Percentiles rank a stretch among this genome's conserved stretches.
phyloP scores from a whole-genome alignment of 1,140 invertebrate species.

The Trichonephila inaurata region DNA sequence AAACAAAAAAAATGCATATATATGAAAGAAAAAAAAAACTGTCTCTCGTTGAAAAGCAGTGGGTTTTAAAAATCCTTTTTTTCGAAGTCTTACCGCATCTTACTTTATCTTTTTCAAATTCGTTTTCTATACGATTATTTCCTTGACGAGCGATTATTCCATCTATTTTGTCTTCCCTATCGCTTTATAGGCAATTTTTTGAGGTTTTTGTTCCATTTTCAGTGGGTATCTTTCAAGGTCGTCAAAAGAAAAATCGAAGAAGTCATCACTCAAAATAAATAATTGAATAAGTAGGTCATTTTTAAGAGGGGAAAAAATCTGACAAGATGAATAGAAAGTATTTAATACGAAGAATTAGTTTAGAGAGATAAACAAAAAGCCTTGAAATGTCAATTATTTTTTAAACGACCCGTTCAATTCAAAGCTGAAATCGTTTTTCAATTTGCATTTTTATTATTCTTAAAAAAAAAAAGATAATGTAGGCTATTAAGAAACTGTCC shows the following conservation, averaged over 20 bases:
- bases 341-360: no score
- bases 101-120: slow-evolving; percentile 43
- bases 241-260: background rate
- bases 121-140: slow-evolving; percentile 23
- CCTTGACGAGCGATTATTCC: slow-evolving; percentile 23
- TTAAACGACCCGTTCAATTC: no score
- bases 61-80: slow-evolving; percentile 12
- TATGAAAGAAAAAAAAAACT: background rate
- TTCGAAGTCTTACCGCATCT: slow-evolving; percentile 26
- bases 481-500: no score
- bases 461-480: no score
- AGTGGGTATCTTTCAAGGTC: background rate
- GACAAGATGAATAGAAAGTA: no score
- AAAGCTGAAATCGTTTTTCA: no score
- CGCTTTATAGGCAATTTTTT: background rate
- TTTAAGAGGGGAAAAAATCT: no score
- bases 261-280: no score
- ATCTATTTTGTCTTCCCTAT: background rate
- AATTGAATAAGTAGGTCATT: no score
- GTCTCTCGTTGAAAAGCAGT: background rate
- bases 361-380: no score
- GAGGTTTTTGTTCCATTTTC: background rate
- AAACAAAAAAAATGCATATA: background rate
- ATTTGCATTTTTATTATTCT: no score
- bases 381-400: no score